phyloP scores from a whole-genome alignment of 2,797 vertebrate species.

The Typhlichthys subterraneus region DNA sequence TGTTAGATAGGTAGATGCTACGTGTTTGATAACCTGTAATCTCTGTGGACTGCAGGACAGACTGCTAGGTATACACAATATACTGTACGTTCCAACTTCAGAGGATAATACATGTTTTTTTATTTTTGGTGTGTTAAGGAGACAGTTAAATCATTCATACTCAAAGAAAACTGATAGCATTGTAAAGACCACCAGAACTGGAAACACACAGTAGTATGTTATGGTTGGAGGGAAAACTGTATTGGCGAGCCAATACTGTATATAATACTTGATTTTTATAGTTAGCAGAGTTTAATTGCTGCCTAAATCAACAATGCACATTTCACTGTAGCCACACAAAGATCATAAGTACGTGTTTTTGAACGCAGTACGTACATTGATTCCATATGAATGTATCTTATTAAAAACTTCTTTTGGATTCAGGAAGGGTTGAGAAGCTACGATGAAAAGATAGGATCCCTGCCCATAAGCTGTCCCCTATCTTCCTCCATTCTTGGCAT shows the following conservation, averaged over 20 bases:
- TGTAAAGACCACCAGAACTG: conserved; percentile 31
- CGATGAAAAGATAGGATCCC: conserved; percentile 26
- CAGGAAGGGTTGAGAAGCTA: conserved; percentile 11
- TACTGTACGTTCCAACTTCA: conserved; percentile 36
- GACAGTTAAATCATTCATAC: conserved; percentile 30
- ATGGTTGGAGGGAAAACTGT: conserved; percentile 35
- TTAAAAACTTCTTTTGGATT: conserved; percentile 6
- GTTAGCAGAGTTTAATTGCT: conserved; percentile 2
- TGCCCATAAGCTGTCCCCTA: conserved; percentile 35
- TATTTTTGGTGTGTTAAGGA: conserved; percentile 22
- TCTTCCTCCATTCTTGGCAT: conserved; percentile 22
- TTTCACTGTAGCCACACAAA: not conserved
- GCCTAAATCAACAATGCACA: conserved; percentile 6
- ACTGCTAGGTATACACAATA: conserved; percentile 19
- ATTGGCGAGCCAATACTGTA: conserved; percentile 1
- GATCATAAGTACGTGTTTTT: conserved; percentile 1
- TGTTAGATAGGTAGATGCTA: conserved; percentile 23
- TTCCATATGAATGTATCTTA: conserved; percentile 20
- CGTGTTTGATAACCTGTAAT: conserved; percentile 33
- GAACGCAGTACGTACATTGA: not conserved
- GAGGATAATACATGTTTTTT: conserved; percentile 35
- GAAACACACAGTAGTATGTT: conserved; percentile 36
- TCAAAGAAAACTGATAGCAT: conserved; percentile 39
- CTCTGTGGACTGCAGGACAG: conserved; percentile 6
- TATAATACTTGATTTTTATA: conserved; percentile 21